Base-by-base conservation (phyloP, 1,140 invertebrate species). In the Pararge aegeria region DNA sequence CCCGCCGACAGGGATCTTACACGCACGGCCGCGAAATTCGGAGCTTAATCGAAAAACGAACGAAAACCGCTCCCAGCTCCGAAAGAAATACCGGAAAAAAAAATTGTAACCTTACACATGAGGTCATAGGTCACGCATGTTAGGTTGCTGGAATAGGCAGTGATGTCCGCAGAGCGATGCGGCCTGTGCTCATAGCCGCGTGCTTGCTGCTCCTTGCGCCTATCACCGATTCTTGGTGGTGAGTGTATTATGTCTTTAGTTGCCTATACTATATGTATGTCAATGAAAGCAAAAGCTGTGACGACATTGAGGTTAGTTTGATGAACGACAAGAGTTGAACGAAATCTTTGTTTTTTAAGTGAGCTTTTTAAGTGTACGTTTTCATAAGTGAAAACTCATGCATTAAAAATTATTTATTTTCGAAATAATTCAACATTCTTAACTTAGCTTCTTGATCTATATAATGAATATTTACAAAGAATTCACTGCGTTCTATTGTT, bases 181-280 rank as follows among this genome's bases (percentile, higher is more conserved):
- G 92, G 89, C 89, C 91, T 77, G 91, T 93, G 78, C 87, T 93
- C 74, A 90, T 93, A 87, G 92, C 91, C 74, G 90, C 92, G 74
- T 93, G 92, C 84, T 89, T 93, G 75, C 88, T 93, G 79, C 90
- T 93, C 75, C 91, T 93, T 79, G 92, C 91, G 83, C 92, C 92
- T 80, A 92, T 93, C 90, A 92, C 92, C 76, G 92, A 92, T 69
- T 92, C 92, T 71, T 93, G 92, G 87, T 93, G 92, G 93, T 94
- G 81, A 92, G 93, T 92, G 48, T 30, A n/a, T 55, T 38, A 37
- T 46, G 18, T 46, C 34, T n/a, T n/a, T 15, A 16, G 13, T 12
- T 12, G 10, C 13, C 16, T 42, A 10, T 42, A 42, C 15, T 2
- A 2, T 24, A 24, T 4, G 24, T 24, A 42, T 42, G 38, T 18